Base-by-base conservation (phyloP, 2,113 vertebrate genomes). In the Poeciliopsis prolifica region DNA sequence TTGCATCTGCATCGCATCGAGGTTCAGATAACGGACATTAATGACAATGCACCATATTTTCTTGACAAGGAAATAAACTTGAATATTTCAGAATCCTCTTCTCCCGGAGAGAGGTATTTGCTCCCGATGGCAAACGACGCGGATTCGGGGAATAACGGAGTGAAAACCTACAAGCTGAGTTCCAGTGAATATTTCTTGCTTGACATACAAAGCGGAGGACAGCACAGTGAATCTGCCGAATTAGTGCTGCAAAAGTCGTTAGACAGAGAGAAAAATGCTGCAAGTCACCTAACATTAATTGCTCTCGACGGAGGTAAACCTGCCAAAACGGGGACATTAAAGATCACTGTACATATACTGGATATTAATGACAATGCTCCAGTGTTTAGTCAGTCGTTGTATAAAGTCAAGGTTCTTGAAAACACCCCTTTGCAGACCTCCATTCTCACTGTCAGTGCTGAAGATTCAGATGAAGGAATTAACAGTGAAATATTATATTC, bases 21-120 rank as follows among this genome's bases (percentile, higher is more conserved):
- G 60, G 81, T 96, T 15, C 84, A 91, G 8, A 86, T 96, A 78
- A 74, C 87, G 73, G 96, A 97, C 70, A 91, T 96, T 44, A 97
- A 96, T 44, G 96, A 96, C 7, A 95, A 96, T 85, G 79, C 93
- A 8, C 96, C 95, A 0, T 85, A 65, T 31, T 96, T 97, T 79
- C 74, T 82, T 14, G 92, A 93, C 44, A 85, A 65, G 37, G 80
- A 88, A 44, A 87, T 90, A n/a, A 13, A 0, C 1, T 68, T 96
- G 3, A 93, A 94, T 64, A 90, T 96, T 22, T 79, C 40, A 0
- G 95, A 96, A 61, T 92, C 64, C 3, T 93, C 94, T 14, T 89
- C 78, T n/a, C 74, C 77, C 0, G 92, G 93, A 0, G 91, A 89
- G 58, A 84, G 86, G 62, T 94, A 93, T 82, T 82, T 92, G 1